Conservation (phyloP, 2,113 vertebrate species). For the Leucoraja erinaceus region DNA sequence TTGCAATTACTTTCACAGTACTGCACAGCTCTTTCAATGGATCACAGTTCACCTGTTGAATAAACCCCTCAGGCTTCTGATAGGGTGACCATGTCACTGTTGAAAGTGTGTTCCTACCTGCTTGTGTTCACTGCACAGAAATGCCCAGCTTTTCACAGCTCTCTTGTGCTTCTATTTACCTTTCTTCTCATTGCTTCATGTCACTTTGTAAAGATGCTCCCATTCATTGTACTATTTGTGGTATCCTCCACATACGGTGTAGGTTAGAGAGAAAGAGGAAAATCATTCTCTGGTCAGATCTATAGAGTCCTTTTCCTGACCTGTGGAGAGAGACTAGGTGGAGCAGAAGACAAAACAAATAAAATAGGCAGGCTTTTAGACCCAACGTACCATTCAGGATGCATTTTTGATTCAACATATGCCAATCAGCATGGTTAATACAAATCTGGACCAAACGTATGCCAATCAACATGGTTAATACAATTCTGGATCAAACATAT, state of each 20-base stretch:
- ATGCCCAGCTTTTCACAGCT: not conserved
- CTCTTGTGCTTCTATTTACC: not conserved
- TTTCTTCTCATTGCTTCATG: not conserved
- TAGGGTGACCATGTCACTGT: not conserved
- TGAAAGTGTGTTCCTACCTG: not conserved
- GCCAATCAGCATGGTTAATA: not conserved
- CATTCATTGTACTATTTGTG: not conserved
- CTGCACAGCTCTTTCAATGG: not conserved
- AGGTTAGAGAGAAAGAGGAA: not conserved
- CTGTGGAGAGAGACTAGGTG: not conserved
- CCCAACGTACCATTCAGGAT: not conserved
- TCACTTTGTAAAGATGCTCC: not conserved
- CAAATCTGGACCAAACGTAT: not conserved
- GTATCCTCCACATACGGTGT: not conserved
- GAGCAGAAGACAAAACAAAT: not conserved
- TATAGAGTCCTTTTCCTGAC: not conserved
- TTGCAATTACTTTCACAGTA: not conserved
- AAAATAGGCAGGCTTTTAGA: not conserved
- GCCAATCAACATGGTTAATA: not conserved
- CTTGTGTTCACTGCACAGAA: not conserved
- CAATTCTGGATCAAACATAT: not conserved
- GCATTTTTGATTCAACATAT: not conserved
- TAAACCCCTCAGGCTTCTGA: not conserved
- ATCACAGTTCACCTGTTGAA: not conserved
- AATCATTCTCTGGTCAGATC: not conserved